Base-by-base conservation (phyloP, 2,797 vertebrate species). In the Steatocranus sp. region DNA sequence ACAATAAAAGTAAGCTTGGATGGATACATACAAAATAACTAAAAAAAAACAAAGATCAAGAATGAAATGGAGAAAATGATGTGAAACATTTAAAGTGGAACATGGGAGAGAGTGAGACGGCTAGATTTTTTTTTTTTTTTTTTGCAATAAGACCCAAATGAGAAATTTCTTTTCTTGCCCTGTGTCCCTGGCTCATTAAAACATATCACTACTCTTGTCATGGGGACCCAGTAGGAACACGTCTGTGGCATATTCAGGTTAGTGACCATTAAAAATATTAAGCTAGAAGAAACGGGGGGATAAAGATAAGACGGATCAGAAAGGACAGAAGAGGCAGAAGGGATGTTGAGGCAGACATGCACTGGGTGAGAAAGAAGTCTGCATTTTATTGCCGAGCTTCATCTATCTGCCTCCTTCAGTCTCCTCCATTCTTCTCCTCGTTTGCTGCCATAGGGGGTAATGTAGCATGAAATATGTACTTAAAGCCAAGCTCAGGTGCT, bases 381-480 rank as follows among this genome's bases (percentile, higher is more conserved):
- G 80, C 68, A 53, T 92, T 91, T 87, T 76, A 87, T 56, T 80
- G 79, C 70, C 84, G 83, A 41, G 9, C 83, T 83, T 86, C 82
- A 79, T 87, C 89, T 83, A 76, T 81, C 75, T 41, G 61, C 77
- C 70, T 48, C 66, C 76, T 30, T 58, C 43, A 23, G 75, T 73
- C 58, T 23, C 78, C 68, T 46, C 63, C 17, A 87, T 85, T 86
- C 80, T 86, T 79, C 83, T 85, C 41, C 82, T 86, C 75, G 15
- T 93, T 87, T 74, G 82, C 85, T 92, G 86, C 85, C 81, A 87
- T 51, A 83, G 79, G 77, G 86, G 88, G 83, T 92, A 95, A 96
- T 95, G 93, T 94, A 88, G 82, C 93, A 92, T 95, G 91, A 95
- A 95, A 96, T 94, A 92, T 94, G 86, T 92, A 89, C 91, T 94